A percentile compares a stretch with the other conserved stretches of the same genome.
phyloP scores from a whole-genome alignment of 2,113 vertebrate species.

The Perca schrenkii region DNA sequence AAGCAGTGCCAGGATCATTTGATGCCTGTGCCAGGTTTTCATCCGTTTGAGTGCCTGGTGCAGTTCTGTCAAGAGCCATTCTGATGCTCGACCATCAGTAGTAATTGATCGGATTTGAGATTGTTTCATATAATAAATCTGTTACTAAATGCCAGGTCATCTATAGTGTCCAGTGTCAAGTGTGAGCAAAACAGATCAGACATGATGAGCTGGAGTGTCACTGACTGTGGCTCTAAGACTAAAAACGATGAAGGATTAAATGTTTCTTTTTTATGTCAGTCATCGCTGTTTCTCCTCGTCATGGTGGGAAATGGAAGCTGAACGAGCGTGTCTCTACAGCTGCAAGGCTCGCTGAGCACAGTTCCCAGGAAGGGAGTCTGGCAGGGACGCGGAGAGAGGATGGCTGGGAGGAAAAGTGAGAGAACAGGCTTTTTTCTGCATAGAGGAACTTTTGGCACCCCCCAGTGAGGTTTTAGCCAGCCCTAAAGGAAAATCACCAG shows the following conservation, averaged over 20 bases:
- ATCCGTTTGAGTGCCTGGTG: conserved; percentile 14
- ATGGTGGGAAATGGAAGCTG: conserved; percentile 37
- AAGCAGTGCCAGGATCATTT: conserved; percentile 12
- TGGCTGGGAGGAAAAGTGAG: conserved; percentile 13
- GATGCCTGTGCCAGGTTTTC: conserved; percentile 18
- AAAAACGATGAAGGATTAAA: neutral
- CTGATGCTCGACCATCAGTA: neutral
- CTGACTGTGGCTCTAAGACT: neutral
- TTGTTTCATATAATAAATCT: neutral
- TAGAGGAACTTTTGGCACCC: too few species aligned
- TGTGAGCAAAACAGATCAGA: conserved; percentile 9
- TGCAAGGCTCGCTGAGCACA: conserved; percentile 43
- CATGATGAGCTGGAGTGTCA: conserved; percentile 1
- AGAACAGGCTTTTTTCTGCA: neutral
- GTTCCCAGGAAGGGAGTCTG: conserved; percentile 13
- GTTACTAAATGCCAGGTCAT: conserved; percentile 9
- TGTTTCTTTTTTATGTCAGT: conserved; percentile 21
- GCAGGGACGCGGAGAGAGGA: conserved; percentile 1
- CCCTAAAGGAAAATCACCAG: too few species aligned
- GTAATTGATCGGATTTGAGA: neutral
- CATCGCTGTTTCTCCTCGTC: conserved; percentile 36
- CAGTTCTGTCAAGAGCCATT: neutral
- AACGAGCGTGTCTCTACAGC: conserved; percentile 36
- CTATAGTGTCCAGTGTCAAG: neutral
- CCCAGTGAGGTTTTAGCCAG: too few species aligned